Evolutionary conservation across 2,797 vertebrate species (phyloP).

Genomic region (Dipus sagitta): DNA sequence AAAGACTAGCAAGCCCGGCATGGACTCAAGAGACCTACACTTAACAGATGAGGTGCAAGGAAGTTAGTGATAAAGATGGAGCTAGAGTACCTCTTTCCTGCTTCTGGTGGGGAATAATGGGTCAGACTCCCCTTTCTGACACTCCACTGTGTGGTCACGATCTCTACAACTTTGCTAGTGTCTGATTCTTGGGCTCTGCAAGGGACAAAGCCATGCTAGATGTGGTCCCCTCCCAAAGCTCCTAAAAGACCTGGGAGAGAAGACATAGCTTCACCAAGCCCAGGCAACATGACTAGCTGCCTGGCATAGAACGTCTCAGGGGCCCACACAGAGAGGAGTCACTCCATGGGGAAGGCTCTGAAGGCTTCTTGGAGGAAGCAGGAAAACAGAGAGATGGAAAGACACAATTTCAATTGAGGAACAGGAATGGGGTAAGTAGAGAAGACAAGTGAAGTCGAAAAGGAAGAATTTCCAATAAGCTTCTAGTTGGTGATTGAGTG

Average conservation of each 20-base stretch:
- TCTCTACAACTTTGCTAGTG: neutral
- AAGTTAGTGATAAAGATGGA: neutral
- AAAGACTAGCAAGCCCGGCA: neutral
- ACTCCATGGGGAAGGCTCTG: neutral
- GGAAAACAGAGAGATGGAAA: neutral
- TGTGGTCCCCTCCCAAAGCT: neutral
- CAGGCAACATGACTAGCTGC: too few species aligned
- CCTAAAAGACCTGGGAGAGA: neutral
- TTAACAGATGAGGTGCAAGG: neutral
- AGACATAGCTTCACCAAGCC: neutral
- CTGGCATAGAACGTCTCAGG: neutral
- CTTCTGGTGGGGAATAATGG: neutral
- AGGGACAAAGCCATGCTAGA: neutral
- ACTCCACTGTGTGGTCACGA: accelerated
- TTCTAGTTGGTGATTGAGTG: neutral
- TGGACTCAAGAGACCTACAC: neutral
- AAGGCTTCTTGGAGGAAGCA: neutral
- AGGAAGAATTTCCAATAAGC: too few species aligned
- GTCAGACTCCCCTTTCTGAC: neutral
- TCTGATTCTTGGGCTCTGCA: neutral
- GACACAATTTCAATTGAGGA: neutral
- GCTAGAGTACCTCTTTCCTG: too few species aligned
- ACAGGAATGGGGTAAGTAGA: neutral
- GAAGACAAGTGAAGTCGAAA: neutral
- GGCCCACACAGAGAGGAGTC: neutral